Percentiles rank a stretch among this genome's conserved stretches.
These are phyloP conservation scores for Cnemophilus loriae DNA, from an alignment of 2,113 vertebrate genomes.

Conservation along the genomic window DNA sequence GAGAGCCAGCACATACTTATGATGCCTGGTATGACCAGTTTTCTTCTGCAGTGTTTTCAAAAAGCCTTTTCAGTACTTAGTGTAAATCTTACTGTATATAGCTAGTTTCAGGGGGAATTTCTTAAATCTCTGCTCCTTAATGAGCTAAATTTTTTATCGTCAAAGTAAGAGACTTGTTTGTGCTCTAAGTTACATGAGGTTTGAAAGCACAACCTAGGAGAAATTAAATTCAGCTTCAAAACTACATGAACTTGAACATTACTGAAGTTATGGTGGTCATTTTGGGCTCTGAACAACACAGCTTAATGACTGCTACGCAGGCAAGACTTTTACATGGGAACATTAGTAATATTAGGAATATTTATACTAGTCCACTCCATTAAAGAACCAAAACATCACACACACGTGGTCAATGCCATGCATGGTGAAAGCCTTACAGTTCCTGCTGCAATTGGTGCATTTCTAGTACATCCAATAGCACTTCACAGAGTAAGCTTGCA, in stretches of 20 bases:
- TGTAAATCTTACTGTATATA: neutral
- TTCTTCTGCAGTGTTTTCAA: neutral
- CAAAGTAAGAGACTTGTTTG: neutral
- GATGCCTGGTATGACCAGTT: accelerated
- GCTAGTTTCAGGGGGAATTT: neutral
- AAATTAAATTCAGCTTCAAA: neutral
- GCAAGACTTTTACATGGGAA: neutral
- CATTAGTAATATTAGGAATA: neutral
- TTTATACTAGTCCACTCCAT: neutral
- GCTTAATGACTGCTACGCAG: neutral
- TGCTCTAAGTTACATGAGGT: neutral
- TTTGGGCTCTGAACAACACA: neutral
- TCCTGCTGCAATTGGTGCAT: neutral
- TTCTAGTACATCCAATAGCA: neutral
- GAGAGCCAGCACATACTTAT: neutral
- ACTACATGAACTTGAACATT: neutral
- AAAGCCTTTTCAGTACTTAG: neutral
- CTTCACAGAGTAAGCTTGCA: neutral
- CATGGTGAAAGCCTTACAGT: neutral
- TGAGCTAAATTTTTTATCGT: neutral
- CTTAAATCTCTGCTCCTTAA: neutral
- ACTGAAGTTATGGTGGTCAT: neutral
- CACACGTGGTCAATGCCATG: neutral
- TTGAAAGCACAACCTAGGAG: neutral
- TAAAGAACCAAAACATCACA: neutral